Evolutionary conservation across 1,140 invertebrate genomes (phyloP), one percentile per base, ranked within the genome.

Genomic region (Leucophenga varia): DNA sequence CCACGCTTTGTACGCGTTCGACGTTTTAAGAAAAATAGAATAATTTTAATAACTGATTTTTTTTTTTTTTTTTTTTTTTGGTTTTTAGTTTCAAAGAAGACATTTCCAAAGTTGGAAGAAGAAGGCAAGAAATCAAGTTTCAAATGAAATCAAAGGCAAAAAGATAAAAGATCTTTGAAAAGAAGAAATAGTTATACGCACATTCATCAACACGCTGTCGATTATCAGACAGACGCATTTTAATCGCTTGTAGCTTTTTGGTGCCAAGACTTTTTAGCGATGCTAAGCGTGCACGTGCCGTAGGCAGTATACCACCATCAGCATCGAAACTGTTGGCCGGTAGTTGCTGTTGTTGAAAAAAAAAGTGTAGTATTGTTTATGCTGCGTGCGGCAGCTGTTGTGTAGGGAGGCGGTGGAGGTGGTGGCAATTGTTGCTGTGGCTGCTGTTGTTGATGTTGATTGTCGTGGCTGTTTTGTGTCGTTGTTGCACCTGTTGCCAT

Each of bases 241-340:
- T 83, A 2, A 87, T 73, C 40, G 79, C 81, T 21, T 80, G 79
- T 30, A 87, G 68, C 61, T 86, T 87, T 52, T 86, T 84, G 1
- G 84, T 81, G 3, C 84, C 84, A 30, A 86, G 64, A 55, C 84
- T 83, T 57, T 85, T 85, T 1, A 86, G 74, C 45, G 81, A 83
- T 53, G 81, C 79, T 2, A 86, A 68, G 37, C 83, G 76, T 14
- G 84, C 83, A 38, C 82, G 76, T 3, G 79, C 76, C 16, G 78
- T 73, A 32, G 80, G 75, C 48, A 77, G 72, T 45, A 68, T 68
- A 52, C 76, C 76, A 45, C 30, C 38, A 17, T 47, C 21, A 19
- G 28, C 39, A 39, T 72, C 64, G 5, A 47, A 49, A 39, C 55
- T 61, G 40, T 53, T 61, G 21, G 42, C 50, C 3, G 48, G 40